phyloP scores from a whole-genome alignment of 2,113 vertebrate species.

The Ia io region DNA sequence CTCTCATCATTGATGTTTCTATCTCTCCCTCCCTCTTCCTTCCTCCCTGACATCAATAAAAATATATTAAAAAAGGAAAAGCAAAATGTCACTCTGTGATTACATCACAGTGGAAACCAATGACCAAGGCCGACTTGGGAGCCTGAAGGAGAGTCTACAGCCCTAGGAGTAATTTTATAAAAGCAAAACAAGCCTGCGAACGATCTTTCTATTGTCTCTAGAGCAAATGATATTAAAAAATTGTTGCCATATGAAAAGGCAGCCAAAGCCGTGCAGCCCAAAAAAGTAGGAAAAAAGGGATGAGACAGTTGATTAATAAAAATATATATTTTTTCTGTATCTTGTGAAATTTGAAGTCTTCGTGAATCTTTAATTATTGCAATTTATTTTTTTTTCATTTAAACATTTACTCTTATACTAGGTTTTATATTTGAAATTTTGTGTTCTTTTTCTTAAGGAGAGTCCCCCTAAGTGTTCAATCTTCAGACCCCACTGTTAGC shows the following conservation, averaged over 20 bases:
- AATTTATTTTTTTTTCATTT: conserved; percentile 9
- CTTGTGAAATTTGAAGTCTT: conserved; percentile 5
- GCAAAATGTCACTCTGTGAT: conserved; percentile 1
- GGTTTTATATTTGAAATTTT: conserved; percentile 11
- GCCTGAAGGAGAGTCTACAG: conserved; percentile 27
- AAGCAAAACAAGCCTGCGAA: not conserved
- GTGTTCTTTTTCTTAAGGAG: not conserved
- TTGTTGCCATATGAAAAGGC: not conserved
- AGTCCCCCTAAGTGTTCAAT: not conserved
- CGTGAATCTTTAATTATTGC: not conserved
- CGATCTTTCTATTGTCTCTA: conserved; percentile 5
- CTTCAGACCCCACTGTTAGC: not conserved
- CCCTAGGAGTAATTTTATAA: conserved; percentile 16
- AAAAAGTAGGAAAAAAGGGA: not conserved
- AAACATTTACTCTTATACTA: not conserved
- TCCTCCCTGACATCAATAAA: too few species aligned
- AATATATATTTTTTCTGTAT: not conserved
- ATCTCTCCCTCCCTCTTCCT: too few species aligned
- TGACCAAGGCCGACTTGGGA: conserved; percentile 10
- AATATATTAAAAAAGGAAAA: too few species aligned
- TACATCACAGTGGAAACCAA: conserved; percentile 28
- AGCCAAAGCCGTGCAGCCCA: not conserved
- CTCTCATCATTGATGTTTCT: too few species aligned
- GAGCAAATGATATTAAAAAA: not conserved
- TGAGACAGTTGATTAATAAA: not conserved